These are phyloP conservation scores for Tragulus kanchil DNA, from an alignment of 2,113 vertebrate species.

Conservation along the genomic window DNA sequence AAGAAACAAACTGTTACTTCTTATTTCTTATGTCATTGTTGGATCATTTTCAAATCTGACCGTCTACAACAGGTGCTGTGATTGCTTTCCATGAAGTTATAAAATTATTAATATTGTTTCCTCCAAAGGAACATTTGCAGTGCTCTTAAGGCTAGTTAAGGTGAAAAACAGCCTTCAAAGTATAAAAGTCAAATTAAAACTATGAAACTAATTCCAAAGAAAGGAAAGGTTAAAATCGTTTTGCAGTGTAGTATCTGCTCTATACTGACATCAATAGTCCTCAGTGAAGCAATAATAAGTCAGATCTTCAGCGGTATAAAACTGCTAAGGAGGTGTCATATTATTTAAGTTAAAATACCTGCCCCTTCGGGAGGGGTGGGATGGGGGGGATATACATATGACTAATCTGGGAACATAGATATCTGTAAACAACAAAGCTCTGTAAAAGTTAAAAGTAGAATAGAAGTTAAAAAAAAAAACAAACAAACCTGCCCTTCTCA, in stretches of 20 bases:
- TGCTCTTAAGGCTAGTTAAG: neutral
- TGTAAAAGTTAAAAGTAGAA: too few species aligned
- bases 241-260: neutral
- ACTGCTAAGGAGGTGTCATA: neutral
- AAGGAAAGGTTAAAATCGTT: conserved; percentile 41
- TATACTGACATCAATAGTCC: neutral
- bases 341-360: neutral
- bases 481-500: neutral
- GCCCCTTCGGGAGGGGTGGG: too few species aligned
- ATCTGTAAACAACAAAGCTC: too few species aligned
- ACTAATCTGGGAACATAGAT: too few species aligned
- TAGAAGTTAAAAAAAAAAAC: too few species aligned
- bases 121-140: neutral
- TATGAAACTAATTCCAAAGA: conserved; percentile 16
- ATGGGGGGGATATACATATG: too few species aligned
- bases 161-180: neutral
- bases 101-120: conserved; percentile 15
- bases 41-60: conserved; percentile 24
- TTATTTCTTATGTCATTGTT: neutral
- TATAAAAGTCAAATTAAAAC: neutral
- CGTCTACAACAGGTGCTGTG: neutral
- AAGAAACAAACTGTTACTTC: neutral
- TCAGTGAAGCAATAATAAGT: neutral
- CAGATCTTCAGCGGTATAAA: conserved; percentile 5
- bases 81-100: neutral